A percentile compares a stretch with the other conserved stretches of the same genome.
These are phyloP conservation scores for Zingel zingel DNA, from an alignment of 2,113 vertebrate genomes.

Conservation along the genomic window DNA sequence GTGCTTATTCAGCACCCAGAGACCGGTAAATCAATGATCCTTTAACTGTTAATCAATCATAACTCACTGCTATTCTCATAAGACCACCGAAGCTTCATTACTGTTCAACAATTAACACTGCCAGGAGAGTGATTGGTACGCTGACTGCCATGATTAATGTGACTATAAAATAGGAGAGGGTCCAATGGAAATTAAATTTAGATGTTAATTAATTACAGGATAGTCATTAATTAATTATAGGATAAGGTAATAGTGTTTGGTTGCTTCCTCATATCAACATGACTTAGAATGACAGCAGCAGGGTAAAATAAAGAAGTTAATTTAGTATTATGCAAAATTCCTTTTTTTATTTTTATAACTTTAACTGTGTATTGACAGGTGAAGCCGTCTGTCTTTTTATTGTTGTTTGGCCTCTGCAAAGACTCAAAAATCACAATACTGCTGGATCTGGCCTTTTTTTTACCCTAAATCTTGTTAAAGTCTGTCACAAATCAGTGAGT, in stretches of 20 bases:
- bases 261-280: slow-evolving; percentile 45
- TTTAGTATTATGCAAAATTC: slow-evolving; percentile 5
- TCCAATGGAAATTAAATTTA: slow-evolving; percentile 56
- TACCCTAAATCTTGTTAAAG: slow-evolving; percentile 69
- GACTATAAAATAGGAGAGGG: slow-evolving; percentile 50
- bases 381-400: slow-evolving; percentile 6
- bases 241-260: slow-evolving; percentile 35
- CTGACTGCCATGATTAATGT: slow-evolving; percentile 71
- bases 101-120: slow-evolving; percentile 73
- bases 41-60: slow-evolving; percentile 81
- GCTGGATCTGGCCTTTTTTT: slow-evolving; percentile 55
- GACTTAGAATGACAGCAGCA: slow-evolving; percentile 21
- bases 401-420: slow-evolving; percentile 27
- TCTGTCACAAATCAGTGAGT: slow-evolving; percentile 77
- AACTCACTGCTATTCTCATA: slow-evolving; percentile 70
- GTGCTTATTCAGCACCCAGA: slow-evolving; percentile 68
- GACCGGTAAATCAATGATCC: slow-evolving; percentile 73
- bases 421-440: slow-evolving; percentile 53
- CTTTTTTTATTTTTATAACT: not conserved
- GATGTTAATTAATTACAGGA: slow-evolving; percentile 64
- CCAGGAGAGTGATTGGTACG: slow-evolving; percentile 63
- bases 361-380: slow-evolving; percentile 7
- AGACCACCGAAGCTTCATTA: slow-evolving; percentile 75
- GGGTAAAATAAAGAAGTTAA: not conserved
- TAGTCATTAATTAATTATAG: slow-evolving; percentile 50